A percentile compares a stretch with the other conserved stretches of the same genome.
These are phyloP conservation scores for Strigamia crassipes DNA, from an alignment of 2,888 invertebrate species.

Conservation along the genomic window DNA sequence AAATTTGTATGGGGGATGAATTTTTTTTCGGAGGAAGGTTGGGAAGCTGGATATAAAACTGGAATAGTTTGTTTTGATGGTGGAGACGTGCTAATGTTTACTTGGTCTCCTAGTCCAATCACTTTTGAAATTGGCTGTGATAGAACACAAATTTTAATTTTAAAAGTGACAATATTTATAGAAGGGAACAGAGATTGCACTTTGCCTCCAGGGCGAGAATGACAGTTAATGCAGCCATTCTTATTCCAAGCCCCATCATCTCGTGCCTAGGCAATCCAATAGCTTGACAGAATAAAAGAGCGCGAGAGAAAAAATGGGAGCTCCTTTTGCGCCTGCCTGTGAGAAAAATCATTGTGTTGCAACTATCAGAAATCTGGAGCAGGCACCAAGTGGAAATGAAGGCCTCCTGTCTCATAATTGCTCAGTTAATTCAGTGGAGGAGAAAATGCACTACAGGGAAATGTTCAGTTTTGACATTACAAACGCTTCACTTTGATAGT, in stretches of 20 bases:
- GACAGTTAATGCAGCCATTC: conserved; percentile 40
- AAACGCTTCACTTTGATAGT: conserved; percentile 37
- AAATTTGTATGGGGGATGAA: conserved; percentile 4
- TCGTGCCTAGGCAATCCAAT: conserved; percentile 38
- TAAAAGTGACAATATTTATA: conserved; percentile 35
- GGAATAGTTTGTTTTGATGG: conserved; percentile 35
- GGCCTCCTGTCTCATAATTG: conserved; percentile 42
- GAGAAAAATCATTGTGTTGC: conserved; percentile 38
- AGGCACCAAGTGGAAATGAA: conserved; percentile 36
- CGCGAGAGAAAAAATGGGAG: conserved; percentile 1
- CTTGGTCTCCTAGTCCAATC: conserved; percentile 10
- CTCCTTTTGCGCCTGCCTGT: conserved; percentile 1
- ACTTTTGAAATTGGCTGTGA: conserved; percentile 28
- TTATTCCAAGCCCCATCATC: conserved; percentile 39
- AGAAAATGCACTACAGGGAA: conserved; percentile 40
- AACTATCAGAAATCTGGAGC: conserved; percentile 38
- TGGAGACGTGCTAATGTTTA: conserved; percentile 38
- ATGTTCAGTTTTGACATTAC: conserved; percentile 40
- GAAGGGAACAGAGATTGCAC: conserved; percentile 40
- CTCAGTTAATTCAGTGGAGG: conserved; percentile 38
- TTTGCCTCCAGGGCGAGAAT: conserved; percentile 37
- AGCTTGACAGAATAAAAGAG: conserved; percentile 29
- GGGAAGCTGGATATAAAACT: not conserved
- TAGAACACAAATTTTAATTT: conserved; percentile 40
- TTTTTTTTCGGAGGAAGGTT: not conserved